These are phyloP conservation scores for Mythimna albipuncta DNA, from an alignment of 2,888 invertebrate species.

Conservation along the genomic window DNA sequence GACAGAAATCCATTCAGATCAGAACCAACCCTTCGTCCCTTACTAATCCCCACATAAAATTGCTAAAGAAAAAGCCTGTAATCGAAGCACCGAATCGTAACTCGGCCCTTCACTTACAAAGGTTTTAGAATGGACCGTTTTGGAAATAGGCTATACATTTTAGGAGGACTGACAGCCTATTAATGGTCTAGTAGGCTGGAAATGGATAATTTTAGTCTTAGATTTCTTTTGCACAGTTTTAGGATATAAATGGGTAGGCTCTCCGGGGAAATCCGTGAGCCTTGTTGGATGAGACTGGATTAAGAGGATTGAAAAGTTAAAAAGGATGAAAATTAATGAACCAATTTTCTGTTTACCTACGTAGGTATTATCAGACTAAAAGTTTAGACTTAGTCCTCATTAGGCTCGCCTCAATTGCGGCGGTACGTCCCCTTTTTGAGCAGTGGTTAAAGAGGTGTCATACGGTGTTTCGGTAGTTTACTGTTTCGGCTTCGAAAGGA, in stretches of 20 bases:
- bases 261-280: constrained; percentile 18
- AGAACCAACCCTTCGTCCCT: constrained; percentile 42
- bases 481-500: too few species aligned
- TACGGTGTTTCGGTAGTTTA: too few species aligned
- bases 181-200: constrained; percentile 53
- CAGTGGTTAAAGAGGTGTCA: too few species aligned
- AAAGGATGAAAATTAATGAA: constrained; percentile 1
- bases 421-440: too few species aligned
- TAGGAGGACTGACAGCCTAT: constrained; percentile 57
- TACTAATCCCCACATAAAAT: constrained; percentile 75
- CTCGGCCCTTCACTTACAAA: constrained; percentile 74
- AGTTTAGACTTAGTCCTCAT: not conserved
- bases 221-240: constrained; percentile 36
- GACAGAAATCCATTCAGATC: constrained; percentile 58
- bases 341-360: not conserved
- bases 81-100: constrained; percentile 75
- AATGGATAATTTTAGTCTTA: constrained; percentile 40
- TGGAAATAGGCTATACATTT: constrained; percentile 64
- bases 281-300: not conserved
- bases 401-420: too few species aligned
- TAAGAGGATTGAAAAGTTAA: constrained; percentile 29
- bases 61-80: constrained; percentile 71
- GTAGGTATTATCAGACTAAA: not conserved
- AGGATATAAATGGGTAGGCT: constrained; percentile 22
- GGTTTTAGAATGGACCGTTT: constrained; percentile 67